Conservation (phyloP, 2,797 vertebrate genomes). For the Galaxias olidus region DNA sequence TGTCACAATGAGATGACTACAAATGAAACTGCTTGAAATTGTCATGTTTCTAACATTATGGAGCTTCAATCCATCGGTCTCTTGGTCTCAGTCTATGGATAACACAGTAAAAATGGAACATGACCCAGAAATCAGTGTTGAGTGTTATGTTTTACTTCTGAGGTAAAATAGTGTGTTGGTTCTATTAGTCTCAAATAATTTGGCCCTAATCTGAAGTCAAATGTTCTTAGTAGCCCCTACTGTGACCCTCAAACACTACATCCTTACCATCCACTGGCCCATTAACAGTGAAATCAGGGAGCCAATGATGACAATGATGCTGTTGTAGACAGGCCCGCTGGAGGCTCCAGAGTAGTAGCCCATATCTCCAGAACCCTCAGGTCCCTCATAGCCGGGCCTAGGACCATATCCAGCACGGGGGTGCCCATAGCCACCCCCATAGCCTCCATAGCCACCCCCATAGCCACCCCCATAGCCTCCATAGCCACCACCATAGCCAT, state of each 20-base stretch:
- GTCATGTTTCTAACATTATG: no score
- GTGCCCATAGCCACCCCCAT: slow-evolving; percentile 23
- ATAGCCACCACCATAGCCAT: slow-evolving; percentile 39
- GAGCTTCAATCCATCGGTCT: no score
- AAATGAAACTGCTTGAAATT: no score
- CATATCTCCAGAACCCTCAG: slow-evolving; percentile 70
- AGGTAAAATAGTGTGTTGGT: no score
- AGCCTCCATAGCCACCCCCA: slow-evolving; percentile 30
- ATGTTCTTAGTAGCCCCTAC: slow-evolving; percentile 10
- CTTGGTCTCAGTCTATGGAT: no score
- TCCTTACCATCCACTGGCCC: slow-evolving; percentile 55
- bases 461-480: slow-evolving; percentile 34
- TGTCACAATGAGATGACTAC: no score
- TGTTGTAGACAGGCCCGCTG: slow-evolving; percentile 64
- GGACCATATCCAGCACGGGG: slow-evolving; percentile 40
- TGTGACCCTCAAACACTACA: slow-evolving; percentile 43
- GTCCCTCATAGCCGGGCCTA: slow-evolving; percentile 50
- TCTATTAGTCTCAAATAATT: no score
- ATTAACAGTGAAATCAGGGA: slow-evolving; percentile 62
- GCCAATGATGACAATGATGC: slow-evolving; percentile 65
- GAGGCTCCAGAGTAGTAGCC: slow-evolving; percentile 66
- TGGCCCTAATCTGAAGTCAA: background rate
- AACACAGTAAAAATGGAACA: no score
- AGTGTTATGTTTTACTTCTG: no score
- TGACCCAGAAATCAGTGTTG: no score